Percentiles rank a stretch among this genome's conserved stretches.
phyloP scores from a whole-genome alignment of 2,797 vertebrate genomes.

The Pseudochirops cupreus region DNA sequence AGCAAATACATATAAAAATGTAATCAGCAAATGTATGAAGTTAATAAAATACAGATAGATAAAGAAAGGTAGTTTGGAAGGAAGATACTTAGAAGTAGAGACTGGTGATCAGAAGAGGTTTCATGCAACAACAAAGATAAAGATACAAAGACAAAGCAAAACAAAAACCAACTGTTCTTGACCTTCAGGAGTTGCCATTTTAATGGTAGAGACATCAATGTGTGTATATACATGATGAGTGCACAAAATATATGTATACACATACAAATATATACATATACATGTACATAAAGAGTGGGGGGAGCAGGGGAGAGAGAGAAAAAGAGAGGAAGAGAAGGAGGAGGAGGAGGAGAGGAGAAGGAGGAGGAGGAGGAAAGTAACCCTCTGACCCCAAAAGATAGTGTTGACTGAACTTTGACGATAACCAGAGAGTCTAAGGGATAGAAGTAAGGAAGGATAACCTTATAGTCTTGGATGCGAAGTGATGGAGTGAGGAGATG shows the following conservation, averaged over 20 bases:
- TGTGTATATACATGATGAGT: not conserved
- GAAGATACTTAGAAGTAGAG: not conserved
- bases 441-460: not conserved
- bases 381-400: no score
- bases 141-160: not conserved
- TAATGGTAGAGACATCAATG: not conserved
- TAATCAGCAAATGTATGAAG: not conserved
- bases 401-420: no score
- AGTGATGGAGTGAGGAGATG: not conserved
- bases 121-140: not conserved
- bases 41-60: not conserved
- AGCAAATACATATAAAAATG: not conserved
- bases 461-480: no score
- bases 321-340: no score
- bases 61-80: not conserved
- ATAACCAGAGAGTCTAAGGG: not conserved
- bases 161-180: not conserved
- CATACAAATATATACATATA: not conserved
- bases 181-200: not conserved
- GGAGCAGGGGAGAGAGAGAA: no score
- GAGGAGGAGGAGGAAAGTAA: no score
- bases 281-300: not conserved
- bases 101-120: not conserved
- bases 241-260: not conserved
- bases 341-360: no score